Evolutionary conservation across 2,888 invertebrate genomes (phyloP).

Genomic region (Spodoptera exigua): DNA sequence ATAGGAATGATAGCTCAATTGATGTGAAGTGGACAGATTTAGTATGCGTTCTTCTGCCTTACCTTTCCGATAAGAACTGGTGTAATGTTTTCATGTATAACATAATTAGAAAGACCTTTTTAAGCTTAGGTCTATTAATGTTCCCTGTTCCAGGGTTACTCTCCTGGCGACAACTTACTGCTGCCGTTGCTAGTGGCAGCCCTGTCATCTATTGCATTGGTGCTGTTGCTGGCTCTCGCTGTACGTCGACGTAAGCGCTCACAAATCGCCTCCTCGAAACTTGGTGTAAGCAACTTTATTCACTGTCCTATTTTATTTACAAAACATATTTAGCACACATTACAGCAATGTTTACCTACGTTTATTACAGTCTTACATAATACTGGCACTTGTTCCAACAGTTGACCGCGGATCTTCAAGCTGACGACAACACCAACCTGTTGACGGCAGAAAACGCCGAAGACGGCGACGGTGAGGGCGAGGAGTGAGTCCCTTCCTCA

Average conservation of each 20-base stretch:
- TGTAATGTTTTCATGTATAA: too few species aligned
- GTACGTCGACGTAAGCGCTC: conserved; percentile 83
- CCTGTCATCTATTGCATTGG: conserved; percentile 83
- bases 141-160: conserved; percentile 89
- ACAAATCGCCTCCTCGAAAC: conserved; percentile 74
- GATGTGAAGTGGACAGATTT: too few species aligned
- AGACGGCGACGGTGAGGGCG: conserved; percentile 73
- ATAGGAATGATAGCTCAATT: too few species aligned
- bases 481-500: conserved; percentile 66
- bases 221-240: conserved; percentile 86
- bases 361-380: conserved; percentile 36
- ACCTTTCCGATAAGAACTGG: too few species aligned
- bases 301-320: neutral
- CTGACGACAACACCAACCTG: conserved; percentile 86
- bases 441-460: conserved; percentile 85
- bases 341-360: conserved; percentile 23
- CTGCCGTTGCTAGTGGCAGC: conserved; percentile 88
- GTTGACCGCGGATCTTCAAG: conserved; percentile 82
- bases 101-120: too few species aligned
- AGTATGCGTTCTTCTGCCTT: too few species aligned
- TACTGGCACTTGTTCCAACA: conserved; percentile 71
- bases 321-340: neutral
- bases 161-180: conserved; percentile 89
- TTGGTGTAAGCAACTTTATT: conserved; percentile 75
- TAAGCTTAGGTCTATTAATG: too few species aligned